Evolutionary conservation across 2,113 vertebrate species (phyloP), one percentile per base, ranked within the genome.

Genomic region (Nesogale talazaci): DNA sequence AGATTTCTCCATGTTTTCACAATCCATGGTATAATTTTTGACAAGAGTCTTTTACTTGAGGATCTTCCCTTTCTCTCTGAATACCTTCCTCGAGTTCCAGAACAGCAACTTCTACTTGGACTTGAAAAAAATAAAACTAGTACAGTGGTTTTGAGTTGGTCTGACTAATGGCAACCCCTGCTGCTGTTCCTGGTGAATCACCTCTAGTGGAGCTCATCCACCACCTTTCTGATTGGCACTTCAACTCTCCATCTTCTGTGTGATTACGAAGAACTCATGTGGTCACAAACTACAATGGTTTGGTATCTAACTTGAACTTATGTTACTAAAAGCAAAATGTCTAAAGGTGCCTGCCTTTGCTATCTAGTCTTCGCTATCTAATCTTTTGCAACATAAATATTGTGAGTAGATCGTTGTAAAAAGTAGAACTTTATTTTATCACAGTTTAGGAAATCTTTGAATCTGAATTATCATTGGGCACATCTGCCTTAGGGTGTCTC

Each of bases 301-400:
- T 10, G 87, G 80, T 1, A 57, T 87, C 20, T 61, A 80, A 25
- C 0, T 27, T 88, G 19, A 56, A 16, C 34, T 5, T 12, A 56
- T 67, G 57, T 80, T 91, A 76, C 80, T 90, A 77, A 86, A 27
- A 86, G 52, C 2, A 70, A 85, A 80, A 25, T 69, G 42, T 78
- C 25, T 52, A 2, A 80, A 86, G 15, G 0, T 42, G 70, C 9
- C 12, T 67, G 31, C 19, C 31, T 70, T 34, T 15, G 46, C 10
- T 52, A 52, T 52, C 46, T 52, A 52, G 46, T 52, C 46, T 52
- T 52, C 1, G 46, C 14, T 52, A 10, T 52, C 46, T 52, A 52
- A 52, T 52, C 67, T 70, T 31, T n/a, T 70, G 19, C 17, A 29
- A 70, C 67, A 70, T n/a, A 70, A 70, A 19, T 67, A 16, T 25